Evolutionary conservation across 2,797 vertebrate genomes (phyloP).

Genomic region (Picus viridis): DNA sequence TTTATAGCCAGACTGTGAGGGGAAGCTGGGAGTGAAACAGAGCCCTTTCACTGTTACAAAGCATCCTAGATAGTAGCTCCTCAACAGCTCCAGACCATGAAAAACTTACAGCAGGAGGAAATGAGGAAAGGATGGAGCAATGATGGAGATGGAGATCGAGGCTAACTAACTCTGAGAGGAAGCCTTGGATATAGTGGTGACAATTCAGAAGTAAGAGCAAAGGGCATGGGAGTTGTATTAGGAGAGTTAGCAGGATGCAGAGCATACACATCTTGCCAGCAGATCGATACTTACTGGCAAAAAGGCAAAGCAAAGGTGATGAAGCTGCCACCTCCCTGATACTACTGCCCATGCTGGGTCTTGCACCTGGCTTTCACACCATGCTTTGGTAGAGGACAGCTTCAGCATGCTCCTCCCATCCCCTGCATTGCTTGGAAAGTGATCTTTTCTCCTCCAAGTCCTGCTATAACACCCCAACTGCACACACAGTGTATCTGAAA

Average conservation of each 20-base stretch:
- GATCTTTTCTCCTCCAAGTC: background rate
- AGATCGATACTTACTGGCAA: background rate
- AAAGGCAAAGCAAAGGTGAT: background rate
- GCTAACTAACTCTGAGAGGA: background rate
- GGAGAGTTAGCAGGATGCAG: background rate
- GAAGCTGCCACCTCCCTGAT: background rate
- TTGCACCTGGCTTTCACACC: background rate
- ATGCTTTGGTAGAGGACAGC: accelerated
- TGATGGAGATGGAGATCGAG: background rate
- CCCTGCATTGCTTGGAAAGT: background rate
- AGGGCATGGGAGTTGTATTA: background rate
- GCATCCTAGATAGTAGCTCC: background rate
- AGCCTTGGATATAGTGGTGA: background rate
- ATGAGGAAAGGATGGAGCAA: background rate
- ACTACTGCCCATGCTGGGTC: background rate
- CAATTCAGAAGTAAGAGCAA: background rate
- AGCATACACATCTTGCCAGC: background rate
- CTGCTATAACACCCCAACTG: background rate
- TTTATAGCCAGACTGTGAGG: background rate
- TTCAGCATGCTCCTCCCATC: background rate
- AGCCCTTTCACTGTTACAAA: background rate
- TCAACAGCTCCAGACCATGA: background rate
- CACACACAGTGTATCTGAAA: accelerated
- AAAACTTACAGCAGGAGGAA: background rate
- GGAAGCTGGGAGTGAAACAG: background rate